Conservation (phyloP, 1,140 invertebrate genomes). For the Lerema accius region DNA sequence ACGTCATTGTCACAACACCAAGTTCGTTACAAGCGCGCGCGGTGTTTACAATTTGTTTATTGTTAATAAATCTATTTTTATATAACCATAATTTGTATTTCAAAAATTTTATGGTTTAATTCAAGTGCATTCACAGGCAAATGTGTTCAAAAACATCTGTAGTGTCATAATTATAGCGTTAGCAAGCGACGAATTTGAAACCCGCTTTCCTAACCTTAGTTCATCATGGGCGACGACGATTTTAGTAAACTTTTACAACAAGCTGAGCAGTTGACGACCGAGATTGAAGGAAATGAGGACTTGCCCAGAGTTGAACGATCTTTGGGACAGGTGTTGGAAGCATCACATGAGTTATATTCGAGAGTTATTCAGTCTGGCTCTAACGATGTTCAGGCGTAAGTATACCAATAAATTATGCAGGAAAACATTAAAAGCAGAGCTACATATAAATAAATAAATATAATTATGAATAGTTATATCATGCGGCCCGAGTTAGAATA, state of each 20-base stretch:
- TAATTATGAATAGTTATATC: too few species aligned
- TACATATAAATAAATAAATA: too few species aligned
- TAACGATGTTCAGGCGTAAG: slow-evolving; percentile 97
- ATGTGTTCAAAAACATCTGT: background rate
- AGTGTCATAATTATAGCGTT: background rate
- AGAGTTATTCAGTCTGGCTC: slow-evolving; percentile 91
- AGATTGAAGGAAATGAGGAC: slow-evolving; percentile 92
- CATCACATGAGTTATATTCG: slow-evolving; percentile 94
- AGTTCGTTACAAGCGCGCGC: too few species aligned
- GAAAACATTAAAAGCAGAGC: too few species aligned
- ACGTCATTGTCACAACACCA: too few species aligned
- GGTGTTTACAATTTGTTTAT: too few species aligned
- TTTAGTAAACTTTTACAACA: slow-evolving; percentile 94
- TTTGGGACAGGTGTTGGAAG: slow-evolving; percentile 94
- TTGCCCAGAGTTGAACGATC: slow-evolving; percentile 95
- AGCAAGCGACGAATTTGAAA: background rate
- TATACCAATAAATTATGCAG: too few species aligned
- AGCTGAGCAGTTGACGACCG: slow-evolving; percentile 94
- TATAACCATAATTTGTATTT: too few species aligned
- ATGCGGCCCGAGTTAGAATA: too few species aligned
- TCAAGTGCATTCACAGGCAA: background rate
- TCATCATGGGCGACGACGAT: slow-evolving; percentile 81
- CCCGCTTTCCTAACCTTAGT: slow-evolving; percentile 51
- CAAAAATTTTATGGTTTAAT: background rate
- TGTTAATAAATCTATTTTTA: too few species aligned